Evolutionary conservation across 2,113 vertebrate species (phyloP).

Genomic region (Spermophilus dauricus): DNA sequence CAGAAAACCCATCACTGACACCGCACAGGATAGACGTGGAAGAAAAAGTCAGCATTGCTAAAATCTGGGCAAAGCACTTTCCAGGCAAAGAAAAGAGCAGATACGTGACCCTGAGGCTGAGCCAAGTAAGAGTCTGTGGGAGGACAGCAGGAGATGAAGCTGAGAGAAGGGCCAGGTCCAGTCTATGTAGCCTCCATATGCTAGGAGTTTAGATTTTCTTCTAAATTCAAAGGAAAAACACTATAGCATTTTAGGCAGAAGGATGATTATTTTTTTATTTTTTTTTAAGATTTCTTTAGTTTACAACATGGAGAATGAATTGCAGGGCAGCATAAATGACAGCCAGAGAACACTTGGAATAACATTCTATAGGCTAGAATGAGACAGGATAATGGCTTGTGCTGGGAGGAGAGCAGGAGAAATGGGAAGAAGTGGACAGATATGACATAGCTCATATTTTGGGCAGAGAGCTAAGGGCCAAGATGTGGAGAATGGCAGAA

Average conservation of each 20-base stretch:
- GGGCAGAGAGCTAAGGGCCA: neutral
- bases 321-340: neutral
- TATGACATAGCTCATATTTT: neutral
- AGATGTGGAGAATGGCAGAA: neutral
- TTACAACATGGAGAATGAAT: neutral
- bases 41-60: neutral
- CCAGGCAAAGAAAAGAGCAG: slow-evolving; percentile 23
- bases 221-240: slow-evolving; percentile 52
- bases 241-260: slow-evolving; percentile 13
- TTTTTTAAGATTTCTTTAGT: slow-evolving; percentile 54
- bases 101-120: neutral
- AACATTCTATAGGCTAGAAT: neutral
- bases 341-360: neutral
- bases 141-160: neutral
- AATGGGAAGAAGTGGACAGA: neutral
- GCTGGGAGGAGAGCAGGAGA: neutral
- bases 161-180: neutral
- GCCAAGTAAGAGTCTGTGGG: neutral
- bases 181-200: neutral
- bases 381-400: neutral
- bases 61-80: neutral
- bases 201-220: slow-evolving; percentile 50
- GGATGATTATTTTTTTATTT: slow-evolving; percentile 38
- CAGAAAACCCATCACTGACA: neutral
- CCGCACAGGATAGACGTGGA: neutral